Conservation (phyloP, 1,140 invertebrate species). For the Eueides isabella region DNA sequence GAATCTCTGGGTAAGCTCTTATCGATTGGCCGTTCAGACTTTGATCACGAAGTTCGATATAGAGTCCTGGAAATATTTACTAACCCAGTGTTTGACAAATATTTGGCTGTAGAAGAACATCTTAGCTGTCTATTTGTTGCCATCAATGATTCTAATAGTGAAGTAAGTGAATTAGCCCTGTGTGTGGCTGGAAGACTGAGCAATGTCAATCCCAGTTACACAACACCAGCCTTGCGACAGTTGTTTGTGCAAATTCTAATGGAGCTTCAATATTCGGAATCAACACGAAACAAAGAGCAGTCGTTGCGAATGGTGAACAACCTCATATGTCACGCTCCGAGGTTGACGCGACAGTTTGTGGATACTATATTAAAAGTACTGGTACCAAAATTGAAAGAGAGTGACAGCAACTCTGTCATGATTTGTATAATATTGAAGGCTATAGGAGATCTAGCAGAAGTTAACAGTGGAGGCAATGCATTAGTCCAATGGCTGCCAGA, state of each 20-base stretch:
- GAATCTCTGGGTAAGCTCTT: conserved; percentile 95
- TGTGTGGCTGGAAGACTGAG: conserved; percentile 96
- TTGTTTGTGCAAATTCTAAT: conserved; percentile 96
- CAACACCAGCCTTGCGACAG: conserved; percentile 97
- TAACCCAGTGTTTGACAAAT: conserved; percentile 96
- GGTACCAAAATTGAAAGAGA: conserved; percentile 96
- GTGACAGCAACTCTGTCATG: conserved; percentile 95
- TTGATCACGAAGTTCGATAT: conserved; percentile 95
- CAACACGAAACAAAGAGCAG: conserved; percentile 97
- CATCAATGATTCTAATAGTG: conserved; percentile 98
- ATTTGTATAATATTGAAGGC: conserved; percentile 94
- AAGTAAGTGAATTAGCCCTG: conserved; percentile 96
- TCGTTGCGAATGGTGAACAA: conserved; percentile 97
- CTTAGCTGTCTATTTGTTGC: conserved; percentile 96
- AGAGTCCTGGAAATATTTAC: conserved; percentile 94
- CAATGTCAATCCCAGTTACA: conserved; percentile 98
- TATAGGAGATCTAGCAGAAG: conserved; percentile 97
- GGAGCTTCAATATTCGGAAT: conserved; percentile 97
- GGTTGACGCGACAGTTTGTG: conserved; percentile 97
- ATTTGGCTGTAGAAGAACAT: conserved; percentile 97
- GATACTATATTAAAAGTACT: conserved; percentile 97
- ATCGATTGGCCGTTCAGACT: conserved; percentile 96
- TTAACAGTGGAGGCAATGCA: conserved; percentile 92
- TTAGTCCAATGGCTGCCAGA: conserved; percentile 96
- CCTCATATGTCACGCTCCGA: conserved; percentile 95